Evolutionary conservation across 1,140 invertebrate species (phyloP).

Genomic region (Heliothis virescens): DNA sequence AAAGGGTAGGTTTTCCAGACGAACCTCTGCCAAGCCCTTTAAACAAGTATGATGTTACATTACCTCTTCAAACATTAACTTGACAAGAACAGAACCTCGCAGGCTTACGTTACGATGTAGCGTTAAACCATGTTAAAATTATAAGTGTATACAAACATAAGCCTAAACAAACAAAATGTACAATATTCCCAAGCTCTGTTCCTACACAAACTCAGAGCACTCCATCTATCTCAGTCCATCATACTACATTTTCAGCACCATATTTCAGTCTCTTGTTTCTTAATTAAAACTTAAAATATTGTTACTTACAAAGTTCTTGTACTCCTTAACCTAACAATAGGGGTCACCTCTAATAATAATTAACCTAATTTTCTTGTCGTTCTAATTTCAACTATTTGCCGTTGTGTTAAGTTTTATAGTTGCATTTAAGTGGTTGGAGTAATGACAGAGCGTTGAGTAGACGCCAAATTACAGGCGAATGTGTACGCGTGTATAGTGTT

Average conservation of each 20-base stretch:
- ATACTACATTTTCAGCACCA: conserved; percentile 22
- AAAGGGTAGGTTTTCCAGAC: too few species aligned
- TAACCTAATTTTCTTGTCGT: conserved; percentile 36
- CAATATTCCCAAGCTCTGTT: conserved; percentile 15
- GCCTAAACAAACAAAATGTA: conserved; percentile 1
- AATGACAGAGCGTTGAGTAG: conserved; percentile 36
- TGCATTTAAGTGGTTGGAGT: conserved; percentile 27
- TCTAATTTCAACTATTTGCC: conserved; percentile 42
- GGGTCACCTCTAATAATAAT: conserved; percentile 43
- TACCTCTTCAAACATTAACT: too few species aligned
- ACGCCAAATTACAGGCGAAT: conserved; percentile 28
- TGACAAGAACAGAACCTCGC: too few species aligned
- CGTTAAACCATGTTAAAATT: not conserved
- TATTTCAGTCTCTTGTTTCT: conserved; percentile 17
- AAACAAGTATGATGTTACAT: too few species aligned
- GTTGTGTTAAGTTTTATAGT: conserved; percentile 43
- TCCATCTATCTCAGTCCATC: conserved; percentile 2
- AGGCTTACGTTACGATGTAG: too few species aligned
- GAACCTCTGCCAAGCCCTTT: too few species aligned
- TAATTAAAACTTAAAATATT: conserved; percentile 39
- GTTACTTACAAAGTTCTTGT: conserved; percentile 18
- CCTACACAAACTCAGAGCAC: not conserved
- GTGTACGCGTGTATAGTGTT: conserved; percentile 17
- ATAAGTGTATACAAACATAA: not conserved
- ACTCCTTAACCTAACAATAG: conserved; percentile 44